Evolutionary conservation across 2,113 vertebrate genomes (phyloP).

Genomic region (Baryphthengus martii): DNA sequence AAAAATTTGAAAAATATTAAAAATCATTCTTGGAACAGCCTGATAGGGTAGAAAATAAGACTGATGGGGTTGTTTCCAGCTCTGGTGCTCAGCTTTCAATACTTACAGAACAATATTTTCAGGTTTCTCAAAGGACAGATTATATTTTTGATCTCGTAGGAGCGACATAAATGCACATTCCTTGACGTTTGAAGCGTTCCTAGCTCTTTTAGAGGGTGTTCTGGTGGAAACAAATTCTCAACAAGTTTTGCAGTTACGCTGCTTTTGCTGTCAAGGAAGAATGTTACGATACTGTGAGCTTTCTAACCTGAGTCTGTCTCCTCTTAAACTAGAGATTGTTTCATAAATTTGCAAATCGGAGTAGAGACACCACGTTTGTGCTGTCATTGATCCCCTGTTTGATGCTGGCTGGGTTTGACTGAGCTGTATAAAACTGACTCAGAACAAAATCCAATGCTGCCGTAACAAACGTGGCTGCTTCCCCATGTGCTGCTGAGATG

Average conservation of each 20-base stretch:
- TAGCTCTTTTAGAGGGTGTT: not conserved
- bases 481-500: not conserved
- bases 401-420: not conserved
- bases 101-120: not conserved
- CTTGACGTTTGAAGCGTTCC: not conserved
- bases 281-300: not conserved
- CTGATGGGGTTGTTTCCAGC: not conserved
- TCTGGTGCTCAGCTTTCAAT: not conserved
- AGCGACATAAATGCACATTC: not conserved
- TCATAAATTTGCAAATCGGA: not conserved
- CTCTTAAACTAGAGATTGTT: not conserved
- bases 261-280: not conserved
- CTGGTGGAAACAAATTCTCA: not conserved
- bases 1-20: not conserved
- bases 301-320: not conserved
- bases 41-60: too few relatives aligned
- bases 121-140: not conserved
- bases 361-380: not conserved
- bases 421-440: not conserved
- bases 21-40: too few relatives aligned
- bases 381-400: not conserved
- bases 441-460: not conserved
- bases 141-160: not conserved
- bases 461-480: not conserved
- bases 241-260: not conserved